Base-by-base conservation (phyloP, 1,140 invertebrate genomes). In the Plutomurus gul region DNA sequence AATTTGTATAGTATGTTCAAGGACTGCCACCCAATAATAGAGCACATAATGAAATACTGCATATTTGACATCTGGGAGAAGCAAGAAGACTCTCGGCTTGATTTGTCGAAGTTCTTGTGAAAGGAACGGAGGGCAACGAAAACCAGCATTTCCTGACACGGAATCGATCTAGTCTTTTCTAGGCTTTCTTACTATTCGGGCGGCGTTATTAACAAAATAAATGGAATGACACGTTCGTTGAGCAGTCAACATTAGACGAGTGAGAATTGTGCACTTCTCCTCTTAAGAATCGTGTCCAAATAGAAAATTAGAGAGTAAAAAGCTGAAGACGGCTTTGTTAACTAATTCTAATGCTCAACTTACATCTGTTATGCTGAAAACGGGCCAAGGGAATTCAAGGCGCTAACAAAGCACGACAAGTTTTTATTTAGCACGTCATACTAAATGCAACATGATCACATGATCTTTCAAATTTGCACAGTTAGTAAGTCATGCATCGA, bases 191-290 rank as follows among this genome's bases (percentile, higher is more conserved):
- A n/a, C n/a, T n/a, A 65, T 47, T 77, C 74, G 47, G 72, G 39
- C 79, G 74, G 60, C 70, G 51, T 77, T 80, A 82, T 82, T 82
- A 80, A 80, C 81, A 82, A 82, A 82, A 82, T 82, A 78, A 82
- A 78, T 77, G 72, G 65, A 82, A 80, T 27, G 73, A 80, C 81
- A 82, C 81, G 81, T 82, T 75, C 49, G 6, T 33, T 49, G 56
- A 30, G 27, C 37, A 37, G 27, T 27, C 13, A 43, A 65, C 56
- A 65, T 65, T 65, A 65, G 27, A 6, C 56, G 33, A 76, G 25
- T 30, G 56, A 65, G n/a, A 11, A 65, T 16, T 18, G 56, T 65
- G 30, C 56, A 33, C 56, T 65, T 65, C 27, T 65, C 13, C 39
- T 13, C 39, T 13, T n/a, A 43, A 43, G 39, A 43, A 43, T 43